Percentiles rank a stretch among this genome's conserved stretches.
phyloP scores from a whole-genome alignment of 1,140 invertebrate genomes.

The Apis florea region DNA sequence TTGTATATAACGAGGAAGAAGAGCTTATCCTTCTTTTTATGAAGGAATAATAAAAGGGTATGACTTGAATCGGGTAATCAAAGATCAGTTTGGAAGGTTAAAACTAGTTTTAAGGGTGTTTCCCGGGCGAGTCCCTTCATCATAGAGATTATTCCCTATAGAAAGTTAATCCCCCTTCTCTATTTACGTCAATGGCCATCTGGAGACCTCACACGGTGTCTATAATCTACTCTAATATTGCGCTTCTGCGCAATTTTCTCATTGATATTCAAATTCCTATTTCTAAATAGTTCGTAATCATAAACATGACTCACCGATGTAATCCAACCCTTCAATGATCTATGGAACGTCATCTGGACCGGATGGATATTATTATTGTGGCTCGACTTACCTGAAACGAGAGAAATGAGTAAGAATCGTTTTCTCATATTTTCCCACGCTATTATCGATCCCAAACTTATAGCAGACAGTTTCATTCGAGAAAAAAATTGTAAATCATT shows the following conservation, averaged over 20 bases:
- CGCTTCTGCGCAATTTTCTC: not conserved
- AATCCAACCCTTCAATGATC: not conserved
- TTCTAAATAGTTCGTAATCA: not conserved
- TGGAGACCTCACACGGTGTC: slow-evolving; percentile 2
- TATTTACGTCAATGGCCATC: slow-evolving; percentile 25
- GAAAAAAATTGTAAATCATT: too few relatives aligned
- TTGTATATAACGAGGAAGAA: too few relatives aligned
- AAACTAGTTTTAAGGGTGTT: not conserved
- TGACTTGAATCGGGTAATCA: not conserved
- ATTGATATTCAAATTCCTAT: slow-evolving; percentile 16
- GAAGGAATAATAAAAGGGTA: too few relatives aligned
- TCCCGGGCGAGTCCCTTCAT: not conserved
- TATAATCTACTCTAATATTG: not conserved
- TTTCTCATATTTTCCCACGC: too few relatives aligned
- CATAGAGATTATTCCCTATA: slow-evolving; percentile 1
- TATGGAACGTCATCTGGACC: not conserved
- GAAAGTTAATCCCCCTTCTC: not conserved
- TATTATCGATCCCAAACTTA: too few relatives aligned
- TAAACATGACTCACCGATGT: slow-evolving; percentile 9
- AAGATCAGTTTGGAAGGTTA: not conserved
- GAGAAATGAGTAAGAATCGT: not conserved
- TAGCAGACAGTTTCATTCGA: too few relatives aligned
- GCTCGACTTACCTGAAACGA: not conserved
- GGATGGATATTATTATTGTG: not conserved
- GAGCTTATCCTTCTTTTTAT: too few relatives aligned